A percentile compares a stretch with the other conserved stretches of the same genome.
Conservation (phyloP, 35 echinoderm and acorn worm species). For the Stichopus chloronotus region DNA sequence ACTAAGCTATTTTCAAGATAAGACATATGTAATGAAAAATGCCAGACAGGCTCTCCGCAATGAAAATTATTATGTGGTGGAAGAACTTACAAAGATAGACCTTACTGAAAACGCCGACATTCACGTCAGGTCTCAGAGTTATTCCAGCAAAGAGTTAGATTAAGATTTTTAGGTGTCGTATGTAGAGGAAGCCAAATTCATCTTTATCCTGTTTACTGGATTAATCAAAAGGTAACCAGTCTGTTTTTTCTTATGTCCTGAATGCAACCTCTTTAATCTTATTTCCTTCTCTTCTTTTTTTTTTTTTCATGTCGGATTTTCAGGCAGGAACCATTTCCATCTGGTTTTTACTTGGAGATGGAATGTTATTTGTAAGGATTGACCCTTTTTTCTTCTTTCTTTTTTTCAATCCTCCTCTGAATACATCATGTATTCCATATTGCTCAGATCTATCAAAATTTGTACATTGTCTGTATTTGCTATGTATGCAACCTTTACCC, state of each 20-base stretch:
- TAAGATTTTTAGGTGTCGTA: background rate
- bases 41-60: background rate
- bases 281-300: background rate
- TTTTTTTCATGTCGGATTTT: conserved; percentile 4
- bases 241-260: background rate
- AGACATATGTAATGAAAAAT: background rate
- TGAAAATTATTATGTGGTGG: background rate
- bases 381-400: conserved; percentile 10
- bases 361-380: background rate
- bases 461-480: background rate
- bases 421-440: background rate
- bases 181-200: background rate
- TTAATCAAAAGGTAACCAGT: background rate
- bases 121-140: conserved; percentile 4
- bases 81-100: background rate
- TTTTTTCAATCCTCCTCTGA: background rate
- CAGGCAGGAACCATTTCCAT: background rate
- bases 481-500: conserved; percentile 6
- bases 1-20: background rate
- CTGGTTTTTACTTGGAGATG: background rate
- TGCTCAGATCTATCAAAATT: background rate
- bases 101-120: background rate
- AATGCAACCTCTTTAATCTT: background rate
- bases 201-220: background rate
- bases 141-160: conserved; percentile 1